Evolutionary conservation across 2,113 vertebrate species (phyloP), one percentile per base, ranked within the genome.

Genomic region (Centrocercus urophasianus): DNA sequence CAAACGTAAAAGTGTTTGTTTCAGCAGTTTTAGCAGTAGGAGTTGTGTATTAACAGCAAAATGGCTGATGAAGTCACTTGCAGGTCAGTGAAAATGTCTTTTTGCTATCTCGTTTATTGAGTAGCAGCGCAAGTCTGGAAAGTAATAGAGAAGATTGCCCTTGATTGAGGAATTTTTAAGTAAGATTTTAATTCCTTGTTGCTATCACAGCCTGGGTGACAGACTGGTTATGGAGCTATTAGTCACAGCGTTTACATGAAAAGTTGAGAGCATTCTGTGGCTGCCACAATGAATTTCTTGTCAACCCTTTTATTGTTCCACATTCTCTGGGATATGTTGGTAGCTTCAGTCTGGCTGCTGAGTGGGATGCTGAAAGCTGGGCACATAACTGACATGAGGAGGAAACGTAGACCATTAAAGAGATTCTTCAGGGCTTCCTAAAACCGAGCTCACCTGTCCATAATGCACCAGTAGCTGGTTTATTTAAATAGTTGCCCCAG

Each of bases 391-490:
- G 25, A 5, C 38, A 34, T 24, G 54, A 65, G 47, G 63, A 74
- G 57, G 70, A 69, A 60, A 18, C 19, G 19, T 13, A 64, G 32
- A 47, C 8, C 6, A 27, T 3, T n/a, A 40, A n/a, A 60, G 28
- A 70, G 14, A 14, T 66, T 87, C 59, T 77, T 34, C 21, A 27
- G 32, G 70, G 30, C 38, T 76, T 73, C 28, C 22, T 74, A 19
- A 72, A 90, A 65, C 4, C 13, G 65, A 63, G 15, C 20, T 16
- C 28, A 42, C 3, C 13, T 83, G 8, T 54, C 67, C 7, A 5
- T 8, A 63, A 22, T 32, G 32, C 28, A 63, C 16, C 14, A n/a
- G 7, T 36, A 67, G 42, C 0, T 0, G 38, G 1, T 0, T 2
- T 56, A 83, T 85, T 61, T 3, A 5, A 83, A 42, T 21, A 69